Evolutionary conservation across 2,888 invertebrate genomes (phyloP), one percentile per base, ranked within the genome.

Genomic region (Pogonocherus hispidulus): DNA sequence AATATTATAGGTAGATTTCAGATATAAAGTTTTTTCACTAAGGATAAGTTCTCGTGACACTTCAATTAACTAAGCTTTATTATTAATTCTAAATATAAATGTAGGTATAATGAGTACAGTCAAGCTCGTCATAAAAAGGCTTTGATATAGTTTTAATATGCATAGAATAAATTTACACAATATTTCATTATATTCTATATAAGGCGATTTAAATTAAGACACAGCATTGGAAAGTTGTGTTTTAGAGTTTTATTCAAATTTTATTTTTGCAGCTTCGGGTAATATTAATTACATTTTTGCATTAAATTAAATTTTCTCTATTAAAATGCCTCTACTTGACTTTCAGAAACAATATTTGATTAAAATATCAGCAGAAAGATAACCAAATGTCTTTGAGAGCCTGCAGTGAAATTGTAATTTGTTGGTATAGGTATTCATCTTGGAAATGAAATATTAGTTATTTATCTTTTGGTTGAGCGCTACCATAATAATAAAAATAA

Each of bases 111-210:
- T 20, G 19, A 11, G 37, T n/a, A 37, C 37, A 20, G 20, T 19
- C 22, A 41, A 35, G 37, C 37, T 55, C 1, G 18, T n/a, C 3
- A n/a, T 44, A 23, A 41, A 41, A 35, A 41, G 16, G 9, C 20
- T 22, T 20, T 2, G 20, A 18, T 23, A 18, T 46, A 16, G 16
- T 16, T 57, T 57, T 57, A 57, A 44, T 57, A 57, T 57, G n/a
- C 57, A 57, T 57, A 57, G 57, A 57, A 57, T 57, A 57, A 57
- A 57, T 57, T 57, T 46, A 23, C 57, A 23, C 44, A 23, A 16
- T 41, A 46, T 41, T 57, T 57, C 57, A 23, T 57, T 57, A 57
- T 57, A 23, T 57, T 41, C 57, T 18, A 46, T 57, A 57, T 3
- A 57, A 57, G 57, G 57, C 0, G 23, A 57, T 23, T 41, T 46